Evolutionary conservation across 2,797 vertebrate species (phyloP), one percentile per base, ranked within the genome.

Genomic region (Crocodylus rhombifer): DNA sequence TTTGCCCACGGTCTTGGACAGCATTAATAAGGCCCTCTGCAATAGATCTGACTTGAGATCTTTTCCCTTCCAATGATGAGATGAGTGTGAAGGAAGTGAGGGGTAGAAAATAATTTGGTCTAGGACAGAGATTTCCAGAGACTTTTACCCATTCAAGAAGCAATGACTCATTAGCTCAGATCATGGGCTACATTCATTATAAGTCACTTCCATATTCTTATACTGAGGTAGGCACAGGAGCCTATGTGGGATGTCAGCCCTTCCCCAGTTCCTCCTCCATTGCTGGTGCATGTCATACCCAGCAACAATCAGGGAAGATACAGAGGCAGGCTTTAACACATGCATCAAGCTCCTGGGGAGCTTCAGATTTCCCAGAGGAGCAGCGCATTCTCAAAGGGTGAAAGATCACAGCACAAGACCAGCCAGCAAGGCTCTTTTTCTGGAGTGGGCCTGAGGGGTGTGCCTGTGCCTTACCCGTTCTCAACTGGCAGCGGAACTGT

Each of bases 391-490:
- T 15, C 67, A 14, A 21, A 71, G 67, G 21, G 67, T 1, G 33
- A 71, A 36, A 42, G 36, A 21, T 6, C 4, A 21, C 21, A 14
- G 20, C 20, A 21, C 2, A 8, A 14, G 26, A 25, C 14, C 4
- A 26, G 69, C 36, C 21, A 51, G 51, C 16, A 73, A 57, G 75
- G 28, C 16, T 86, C 16, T 56, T 20, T 56, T 63, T 18, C 64
- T 69, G 20, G 21, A 28, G 14, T 71, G 61, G 3, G 28, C 42
- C 60, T 60, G 5, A 14, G n/a, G 1, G 2, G 56, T n/a, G 60
- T 17, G 76, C 23, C 65, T 36, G 60, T 80, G 36, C 82, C 95
- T 97, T 97, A 98, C 98, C 95, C 97, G 94, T 93, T 94, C 18
- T 91, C 42, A 33, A 98, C 86, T 2, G 98, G 98, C 91, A 98